Base-by-base conservation (phyloP, 2,888 invertebrate genomes). In the Alitta virens region DNA sequence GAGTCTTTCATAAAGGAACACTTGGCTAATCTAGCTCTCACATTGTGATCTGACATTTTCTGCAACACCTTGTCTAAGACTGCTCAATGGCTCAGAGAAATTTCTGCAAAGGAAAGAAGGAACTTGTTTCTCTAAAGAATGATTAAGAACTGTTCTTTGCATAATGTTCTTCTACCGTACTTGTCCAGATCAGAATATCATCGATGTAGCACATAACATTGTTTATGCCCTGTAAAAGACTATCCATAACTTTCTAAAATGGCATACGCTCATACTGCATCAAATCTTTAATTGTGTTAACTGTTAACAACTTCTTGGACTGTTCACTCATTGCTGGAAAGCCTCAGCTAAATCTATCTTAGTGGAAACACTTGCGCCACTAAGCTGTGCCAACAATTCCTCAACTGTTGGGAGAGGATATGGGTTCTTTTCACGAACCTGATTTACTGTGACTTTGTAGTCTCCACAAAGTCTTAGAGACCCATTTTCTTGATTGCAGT, bases 261-360 rank as follows among this genome's bases (percentile, higher is more conserved):
- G 52, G 52, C 16, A 52, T 16, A 23, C 52, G 52, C 7, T 52
- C 23, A 24, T 52, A 24, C 2, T 7, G 23, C 16, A 25, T 21
- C 3, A 52, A 5, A 16, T 56, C 23, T 27, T 40, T 18, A 55
- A 14, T 26, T 24, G 38, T 55, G 9, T 55, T 55, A 5, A 55
- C 23, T 5, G 55, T 55, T 3, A 55, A 16, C 5, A 18, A 55
- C 38, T 55, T 18, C 38, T 40, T 27, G 7, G 38, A 38, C n/a
- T 12, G 5, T 21, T 55, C 55, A 9, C 26, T 55, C 12, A 24
- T 18, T 55, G 55, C n/a, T 16, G n/a, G 18, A 26, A 55, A 14
- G 55, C 55, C 7, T 16, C n/a, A 9, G 55, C 16, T 3, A 55
- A 38, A 27, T 55, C 55, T 33, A 55, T 55, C 38, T 55, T 55